Base-by-base conservation (phyloP, 2,888 invertebrate species). In the Nineta flava region DNA sequence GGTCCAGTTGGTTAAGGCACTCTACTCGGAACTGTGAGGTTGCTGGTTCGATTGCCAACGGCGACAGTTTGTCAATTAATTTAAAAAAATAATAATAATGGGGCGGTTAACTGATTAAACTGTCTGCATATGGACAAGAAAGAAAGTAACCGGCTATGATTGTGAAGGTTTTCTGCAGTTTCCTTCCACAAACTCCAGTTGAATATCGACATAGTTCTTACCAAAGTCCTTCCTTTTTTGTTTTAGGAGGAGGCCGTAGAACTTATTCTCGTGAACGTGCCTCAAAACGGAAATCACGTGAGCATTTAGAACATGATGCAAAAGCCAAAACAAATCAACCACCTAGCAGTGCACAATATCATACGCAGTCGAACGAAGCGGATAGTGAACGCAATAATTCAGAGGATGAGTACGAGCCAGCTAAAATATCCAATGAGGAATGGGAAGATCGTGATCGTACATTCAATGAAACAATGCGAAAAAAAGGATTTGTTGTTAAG, bases 401-500 rank as follows among this genome's bases (percentile, higher is more conserved):
- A 53, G 68, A 67, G 54, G 68, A 68, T 57, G 68, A 68, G 54
- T 68, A 68, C 57, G 64, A 62, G 4, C 35, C 47, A 9, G 13
- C 19, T n/a, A 34, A 38, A 21, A 49, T 49, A 17, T 44, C 44
- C 12, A 40, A 49, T 12, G 49, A 49, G 21, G 49, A 49, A 44
- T 49, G 49, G 49, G 44, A 45, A 41, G 59, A 79, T 72, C 73
- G 80, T 53, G 86, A 87, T 58, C 67, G 73, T 49, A 71, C 76
- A 62, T 87, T 87, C 66, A 78, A 79, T 57, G 75, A 78, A 57
- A 74, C 77, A 57, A 69, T 86, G 65, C 74, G 79, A 46, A 83
- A 83, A 60, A 76, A 81, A 59, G 87, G 88, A 44, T 81, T 82
- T 58, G 71, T 79, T 50, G 79, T 92, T 26, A 87, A 87, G 62